Evolutionary conservation across 2,113 vertebrate genomes (phyloP).

Genomic region (Ondatra zibethicus): DNA sequence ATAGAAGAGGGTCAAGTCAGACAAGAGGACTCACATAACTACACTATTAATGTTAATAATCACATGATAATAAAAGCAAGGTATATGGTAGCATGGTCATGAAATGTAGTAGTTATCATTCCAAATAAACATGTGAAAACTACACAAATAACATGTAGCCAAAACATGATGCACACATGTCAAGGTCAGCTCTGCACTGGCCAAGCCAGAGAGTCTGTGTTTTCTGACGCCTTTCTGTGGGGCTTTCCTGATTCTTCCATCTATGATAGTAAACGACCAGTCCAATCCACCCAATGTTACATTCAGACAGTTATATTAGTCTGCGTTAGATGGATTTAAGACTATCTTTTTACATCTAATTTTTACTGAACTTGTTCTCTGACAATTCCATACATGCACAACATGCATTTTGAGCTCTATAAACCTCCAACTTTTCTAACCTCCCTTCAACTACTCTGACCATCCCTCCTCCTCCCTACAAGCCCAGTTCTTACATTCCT

Average conservation of each 20-base stretch:
- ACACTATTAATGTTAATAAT: slow-evolving; percentile 85
- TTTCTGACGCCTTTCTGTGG: slow-evolving; percentile 69
- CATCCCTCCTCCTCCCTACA: neutral
- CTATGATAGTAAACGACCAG: neutral
- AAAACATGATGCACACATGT: slow-evolving; percentile 45
- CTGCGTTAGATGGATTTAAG: slow-evolving; percentile 41
- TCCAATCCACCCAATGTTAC: neutral
- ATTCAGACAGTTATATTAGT: slow-evolving; percentile 44
- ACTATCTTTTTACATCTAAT: neutral
- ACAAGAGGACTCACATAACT: slow-evolving; percentile 90
- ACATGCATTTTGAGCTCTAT: neutral
- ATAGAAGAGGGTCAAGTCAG: slow-evolving; percentile 88
- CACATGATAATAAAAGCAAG: slow-evolving; percentile 83
- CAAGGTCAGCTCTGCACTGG: slow-evolving; percentile 41
- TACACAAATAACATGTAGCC: slow-evolving; percentile 63
- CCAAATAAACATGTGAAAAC: slow-evolving; percentile 73
- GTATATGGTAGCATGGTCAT: slow-evolving; percentile 80
- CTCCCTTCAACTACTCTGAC: neutral
- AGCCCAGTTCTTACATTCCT: neutral
- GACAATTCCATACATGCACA: neutral
- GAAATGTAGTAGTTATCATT: slow-evolving; percentile 72
- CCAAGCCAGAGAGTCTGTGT: slow-evolving; percentile 47
- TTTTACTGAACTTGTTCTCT: neutral
- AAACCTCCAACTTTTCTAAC: neutral
- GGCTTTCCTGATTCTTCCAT: neutral